Conservation (phyloP, 2,888 invertebrate genomes). For the Amaurobius ferox region DNA sequence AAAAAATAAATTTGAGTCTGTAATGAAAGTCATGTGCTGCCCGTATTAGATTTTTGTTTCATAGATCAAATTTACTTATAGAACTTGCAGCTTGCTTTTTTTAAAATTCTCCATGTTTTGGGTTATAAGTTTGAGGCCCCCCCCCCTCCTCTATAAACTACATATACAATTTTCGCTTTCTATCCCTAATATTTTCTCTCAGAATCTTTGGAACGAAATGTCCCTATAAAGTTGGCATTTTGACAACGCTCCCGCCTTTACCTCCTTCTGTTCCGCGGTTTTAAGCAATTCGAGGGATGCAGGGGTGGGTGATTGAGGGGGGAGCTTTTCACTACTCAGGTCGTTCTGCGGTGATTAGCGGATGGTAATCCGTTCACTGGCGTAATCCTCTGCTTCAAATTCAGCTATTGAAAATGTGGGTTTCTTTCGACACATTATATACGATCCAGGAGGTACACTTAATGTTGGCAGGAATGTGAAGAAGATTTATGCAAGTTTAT, state of each 20-base stretch:
- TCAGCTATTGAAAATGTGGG: constrained; percentile 46
- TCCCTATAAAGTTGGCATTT: neutral
- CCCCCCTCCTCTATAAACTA: too few species aligned
- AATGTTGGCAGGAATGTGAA: neutral
- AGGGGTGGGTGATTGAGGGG: neutral
- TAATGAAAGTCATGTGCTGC: too few species aligned
- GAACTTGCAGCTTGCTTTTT: too few species aligned
- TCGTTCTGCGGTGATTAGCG: constrained; percentile 60
- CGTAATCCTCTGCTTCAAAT: constrained; percentile 39
- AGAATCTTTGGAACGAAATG: neutral
- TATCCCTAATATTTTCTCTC: too few species aligned
- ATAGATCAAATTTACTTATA: too few species aligned
- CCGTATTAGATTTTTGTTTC: too few species aligned
- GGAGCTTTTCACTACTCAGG: neutral
- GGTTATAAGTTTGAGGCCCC: too few species aligned
- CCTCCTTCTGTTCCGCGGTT: constrained; percentile 40
- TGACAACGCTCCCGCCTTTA: neutral
- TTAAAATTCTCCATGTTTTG: too few species aligned
- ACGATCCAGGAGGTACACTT: neutral
- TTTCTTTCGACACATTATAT: neutral
- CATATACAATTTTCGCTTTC: too few species aligned
- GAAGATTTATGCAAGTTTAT: neutral
- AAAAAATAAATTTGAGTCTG: too few species aligned
- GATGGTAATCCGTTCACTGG: constrained; percentile 53
- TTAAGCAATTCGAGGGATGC: constrained; percentile 41